Conservation (phyloP, 1,140 invertebrate species). For the Dolichoris vasculosae region DNA sequence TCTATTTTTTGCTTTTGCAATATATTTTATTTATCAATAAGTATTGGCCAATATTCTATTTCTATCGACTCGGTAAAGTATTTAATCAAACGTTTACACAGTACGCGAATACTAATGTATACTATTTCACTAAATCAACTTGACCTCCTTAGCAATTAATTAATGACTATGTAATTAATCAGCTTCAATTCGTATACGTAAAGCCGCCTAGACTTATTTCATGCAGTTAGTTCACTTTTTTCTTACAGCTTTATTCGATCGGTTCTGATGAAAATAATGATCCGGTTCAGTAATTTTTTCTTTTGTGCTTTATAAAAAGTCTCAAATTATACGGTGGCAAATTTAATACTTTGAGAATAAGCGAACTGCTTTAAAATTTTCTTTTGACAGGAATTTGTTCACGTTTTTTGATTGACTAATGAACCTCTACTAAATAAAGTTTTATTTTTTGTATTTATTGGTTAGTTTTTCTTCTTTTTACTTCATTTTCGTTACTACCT, state of each 20-base stretch:
- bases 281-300: background rate
- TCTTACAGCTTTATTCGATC: background rate
- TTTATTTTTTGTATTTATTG: background rate
- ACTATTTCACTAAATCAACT: conserved; percentile 3
- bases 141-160: conserved; percentile 19
- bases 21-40: background rate
- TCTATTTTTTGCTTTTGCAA: background rate
- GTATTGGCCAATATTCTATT: background rate
- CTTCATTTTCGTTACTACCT: background rate
- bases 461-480: background rate
- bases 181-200: background rate
- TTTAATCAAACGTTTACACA: background rate
- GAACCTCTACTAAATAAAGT: background rate
- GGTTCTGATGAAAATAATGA: conserved; percentile 8
- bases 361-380: background rate
- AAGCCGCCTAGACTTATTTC: conserved; percentile 17
- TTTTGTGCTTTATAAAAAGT: background rate
- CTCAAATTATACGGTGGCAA: background rate
- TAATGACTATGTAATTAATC: conserved; percentile 45
- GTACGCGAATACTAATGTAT: background rate
- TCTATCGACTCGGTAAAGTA: background rate
- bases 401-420: conserved; percentile 21
- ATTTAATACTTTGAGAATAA: conserved; percentile 7
- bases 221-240: background rate
- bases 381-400: background rate